Conservation (phyloP, 2,888 invertebrate genomes). For the Parnassius mnemosyne region DNA sequence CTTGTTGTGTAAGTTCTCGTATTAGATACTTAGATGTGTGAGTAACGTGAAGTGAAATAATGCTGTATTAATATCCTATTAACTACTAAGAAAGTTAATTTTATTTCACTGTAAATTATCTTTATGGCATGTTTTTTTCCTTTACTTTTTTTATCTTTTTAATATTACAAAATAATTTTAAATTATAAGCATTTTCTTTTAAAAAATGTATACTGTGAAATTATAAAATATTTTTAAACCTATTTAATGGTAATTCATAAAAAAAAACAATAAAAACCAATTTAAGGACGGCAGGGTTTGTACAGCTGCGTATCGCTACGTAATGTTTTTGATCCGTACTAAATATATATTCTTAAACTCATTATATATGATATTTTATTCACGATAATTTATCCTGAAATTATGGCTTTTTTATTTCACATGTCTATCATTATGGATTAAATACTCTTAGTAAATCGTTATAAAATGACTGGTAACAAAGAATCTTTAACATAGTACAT, state of each 20-base stretch:
- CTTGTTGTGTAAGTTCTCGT: constrained; percentile 39
- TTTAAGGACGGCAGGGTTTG: constrained; percentile 22
- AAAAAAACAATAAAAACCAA: no score
- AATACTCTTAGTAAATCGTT: constrained; percentile 11
- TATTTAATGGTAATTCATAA: no score
- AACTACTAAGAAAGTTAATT: background rate
- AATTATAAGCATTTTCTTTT: no score
- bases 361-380: no score
- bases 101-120: no score
- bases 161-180: no score
- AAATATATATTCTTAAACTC: background rate
- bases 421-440: constrained; percentile 1
- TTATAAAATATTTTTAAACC: no score
- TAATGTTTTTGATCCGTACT: background rate
- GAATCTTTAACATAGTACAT: constrained; percentile 1
- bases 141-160: background rate
- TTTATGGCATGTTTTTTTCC: background rate
- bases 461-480: constrained; percentile 20
- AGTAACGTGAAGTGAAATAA: constrained; percentile 4
- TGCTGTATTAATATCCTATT: constrained; percentile 1
- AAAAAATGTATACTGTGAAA: no score
- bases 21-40: constrained; percentile 32
- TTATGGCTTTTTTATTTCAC: constrained; percentile 2
- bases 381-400: background rate
- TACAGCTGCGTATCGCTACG: constrained; percentile 18